Conservation (phyloP, 1,140 invertebrate species). For the Drosophila varians region DNA sequence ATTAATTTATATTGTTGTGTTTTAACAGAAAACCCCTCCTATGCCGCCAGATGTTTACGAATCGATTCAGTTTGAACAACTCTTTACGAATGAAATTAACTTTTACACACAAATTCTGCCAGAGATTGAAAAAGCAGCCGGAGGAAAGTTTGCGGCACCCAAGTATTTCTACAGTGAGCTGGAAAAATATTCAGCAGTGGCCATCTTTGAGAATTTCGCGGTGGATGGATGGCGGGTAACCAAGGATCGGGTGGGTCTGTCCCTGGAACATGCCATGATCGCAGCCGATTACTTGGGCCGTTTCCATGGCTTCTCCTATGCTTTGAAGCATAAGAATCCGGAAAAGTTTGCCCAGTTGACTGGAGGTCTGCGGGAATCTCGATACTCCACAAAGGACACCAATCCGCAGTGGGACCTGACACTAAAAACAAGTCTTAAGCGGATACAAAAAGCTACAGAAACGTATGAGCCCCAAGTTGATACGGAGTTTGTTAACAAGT, state of each 20-base stretch:
- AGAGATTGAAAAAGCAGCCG: constrained; percentile 35
- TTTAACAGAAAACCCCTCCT: constrained; percentile 68
- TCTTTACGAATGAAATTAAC: constrained; percentile 69
- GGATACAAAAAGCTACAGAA: constrained; percentile 17
- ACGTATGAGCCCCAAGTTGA: constrained; percentile 55
- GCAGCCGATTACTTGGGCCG: constrained; percentile 62
- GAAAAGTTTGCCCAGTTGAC: constrained; percentile 48
- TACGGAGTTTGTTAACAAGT: constrained; percentile 52
- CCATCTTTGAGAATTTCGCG: constrained; percentile 66
- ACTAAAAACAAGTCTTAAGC: constrained; percentile 15
- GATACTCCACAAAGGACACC: constrained; percentile 24
- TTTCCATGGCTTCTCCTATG: constrained; percentile 74
- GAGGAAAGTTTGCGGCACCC: constrained; percentile 43
- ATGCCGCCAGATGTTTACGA: constrained; percentile 48
- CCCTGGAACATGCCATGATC: constrained; percentile 54
- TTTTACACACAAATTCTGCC: constrained; percentile 70
- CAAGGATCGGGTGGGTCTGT: constrained; percentile 47
- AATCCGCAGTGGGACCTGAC: constrained; percentile 31
- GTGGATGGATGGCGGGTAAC: constrained; percentile 59
- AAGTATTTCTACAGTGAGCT: constrained; percentile 71
- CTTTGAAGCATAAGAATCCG: constrained; percentile 54
- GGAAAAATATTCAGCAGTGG: constrained; percentile 26
- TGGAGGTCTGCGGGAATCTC: constrained; percentile 48
- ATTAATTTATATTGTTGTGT: no score
- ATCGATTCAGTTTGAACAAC: constrained; percentile 42